A percentile compares a stretch with the other conserved stretches of the same genome.
Evolutionary conservation across 2,113 vertebrate species (phyloP).

Genomic region (Meles meles): DNA sequence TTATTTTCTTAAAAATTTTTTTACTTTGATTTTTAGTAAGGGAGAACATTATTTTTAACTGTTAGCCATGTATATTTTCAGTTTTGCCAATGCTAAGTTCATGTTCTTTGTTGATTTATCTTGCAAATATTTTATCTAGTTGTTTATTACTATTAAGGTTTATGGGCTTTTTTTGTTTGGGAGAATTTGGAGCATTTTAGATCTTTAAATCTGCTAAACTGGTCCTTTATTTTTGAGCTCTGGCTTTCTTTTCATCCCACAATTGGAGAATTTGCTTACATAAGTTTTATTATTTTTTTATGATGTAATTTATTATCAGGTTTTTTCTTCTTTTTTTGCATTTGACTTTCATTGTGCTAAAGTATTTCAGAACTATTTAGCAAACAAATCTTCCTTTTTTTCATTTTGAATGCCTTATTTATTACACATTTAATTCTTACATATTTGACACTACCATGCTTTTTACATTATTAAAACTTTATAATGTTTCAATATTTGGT

Average conservation of each 20-base stretch:
- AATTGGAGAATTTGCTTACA: background rate
- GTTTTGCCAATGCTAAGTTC: background rate
- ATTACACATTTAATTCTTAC: background rate
- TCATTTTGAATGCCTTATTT: background rate
- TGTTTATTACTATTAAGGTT: background rate
- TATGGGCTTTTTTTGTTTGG: background rate
- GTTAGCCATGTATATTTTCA: background rate
- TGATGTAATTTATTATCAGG: background rate
- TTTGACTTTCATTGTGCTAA: background rate
- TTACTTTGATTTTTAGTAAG: background rate
- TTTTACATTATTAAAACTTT: background rate
- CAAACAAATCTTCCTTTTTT: background rate
- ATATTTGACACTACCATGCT: background rate
- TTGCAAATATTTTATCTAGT: background rate
- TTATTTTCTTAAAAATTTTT: background rate
- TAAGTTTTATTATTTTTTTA: background rate
- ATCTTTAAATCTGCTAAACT: background rate
- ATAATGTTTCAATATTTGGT: background rate
- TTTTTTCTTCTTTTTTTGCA: background rate
- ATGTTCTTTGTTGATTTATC: background rate
- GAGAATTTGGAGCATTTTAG: background rate
- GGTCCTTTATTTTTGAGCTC: background rate
- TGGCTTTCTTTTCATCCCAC: background rate
- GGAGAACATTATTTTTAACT: background rate
- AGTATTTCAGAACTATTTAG: background rate